Base-by-base conservation (phyloP, 2,113 vertebrate species). In the Acinonyx jubatus region DNA sequence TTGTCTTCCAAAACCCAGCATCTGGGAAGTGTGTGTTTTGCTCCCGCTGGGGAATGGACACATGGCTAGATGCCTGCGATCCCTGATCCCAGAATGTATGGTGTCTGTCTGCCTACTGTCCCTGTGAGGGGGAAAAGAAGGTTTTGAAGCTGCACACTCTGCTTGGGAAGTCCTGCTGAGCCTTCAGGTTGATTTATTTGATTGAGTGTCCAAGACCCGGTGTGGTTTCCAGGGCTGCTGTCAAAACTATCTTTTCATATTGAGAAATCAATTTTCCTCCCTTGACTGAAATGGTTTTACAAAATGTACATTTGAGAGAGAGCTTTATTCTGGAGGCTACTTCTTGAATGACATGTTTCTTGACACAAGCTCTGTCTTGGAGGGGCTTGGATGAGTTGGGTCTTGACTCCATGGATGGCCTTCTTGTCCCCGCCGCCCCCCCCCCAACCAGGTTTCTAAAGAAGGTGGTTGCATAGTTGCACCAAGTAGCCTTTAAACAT, bases 191-290 rank as follows among this genome's bases (percentile, higher is more conserved):
- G 89, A 97, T 93, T 82, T 86, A 93, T 97, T 80, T 89, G 73
- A 89, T 50, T 82, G 79, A 83, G 25, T 74, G 1, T 96, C 65
- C 31, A 91, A 95, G 88, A 91, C 21, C 21, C 63, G 41, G 50
- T 71, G 50, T 87, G 55, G 83, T 85, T 85, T 87, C 92, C 96
- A 94, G 65, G 95, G 25, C 71, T 52, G 45, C 94, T 84, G 86
- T 95, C 66, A 97, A 94, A 93, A 85, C 29, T 73, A 85, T 73
- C 76, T 87, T 96, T 86, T 85, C 85, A 21, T 45, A n/a, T 36
- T 96, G 88, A 94, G 63, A 95, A 97, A 76, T 94, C 66, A 76
- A 74, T 95, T 95, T 95, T 96, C 76, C n/a, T 93, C 83, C 65
- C 10, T 95, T 79, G 48, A 9, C 74, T 80, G 45, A 95, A 96